phyloP scores from a whole-genome alignment of 2,797 vertebrate genomes.

The Huso huso region DNA sequence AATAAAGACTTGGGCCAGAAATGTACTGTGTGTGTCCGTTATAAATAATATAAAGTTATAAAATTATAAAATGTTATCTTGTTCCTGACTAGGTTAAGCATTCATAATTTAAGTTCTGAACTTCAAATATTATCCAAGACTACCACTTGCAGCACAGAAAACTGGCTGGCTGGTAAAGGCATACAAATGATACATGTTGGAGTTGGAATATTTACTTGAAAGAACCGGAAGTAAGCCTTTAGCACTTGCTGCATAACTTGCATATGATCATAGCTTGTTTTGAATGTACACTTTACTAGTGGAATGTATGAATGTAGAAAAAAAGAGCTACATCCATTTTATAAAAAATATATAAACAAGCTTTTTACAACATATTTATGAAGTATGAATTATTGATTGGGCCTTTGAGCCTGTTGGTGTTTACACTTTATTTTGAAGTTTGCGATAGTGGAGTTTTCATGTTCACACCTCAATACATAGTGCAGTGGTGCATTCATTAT shows the following conservation, averaged over 20 bases:
- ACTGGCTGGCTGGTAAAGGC: neutral
- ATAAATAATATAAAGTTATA: no score
- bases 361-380: constrained; percentile 18
- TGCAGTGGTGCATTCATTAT: constrained; percentile 6
- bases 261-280: constrained; percentile 37
- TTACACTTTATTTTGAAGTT: constrained; percentile 34
- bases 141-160: constrained; percentile 14
- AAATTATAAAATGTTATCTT: constrained; percentile 5
- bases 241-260: constrained; percentile 33
- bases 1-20: no score
- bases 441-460: constrained; percentile 32
- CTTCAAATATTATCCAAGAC: constrained; percentile 32
- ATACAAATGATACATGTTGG: constrained; percentile 28
- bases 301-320: constrained; percentile 62
- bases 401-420: constrained; percentile 32
- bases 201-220: constrained; percentile 16
- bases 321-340: constrained; percentile 46
- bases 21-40: no score
- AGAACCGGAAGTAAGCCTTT: constrained; percentile 26
- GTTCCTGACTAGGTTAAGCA: constrained; percentile 41
- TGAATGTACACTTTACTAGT: constrained; percentile 60
- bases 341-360: no score
- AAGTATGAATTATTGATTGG: constrained; percentile 33
- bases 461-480: constrained; percentile 29
- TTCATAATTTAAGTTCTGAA: constrained; percentile 46